Evolutionary conservation across 30 jellyfish, hydroid and myxozoan genomes (phyloP).

Genomic region (Calvadosia cruxmelitensis): DNA sequence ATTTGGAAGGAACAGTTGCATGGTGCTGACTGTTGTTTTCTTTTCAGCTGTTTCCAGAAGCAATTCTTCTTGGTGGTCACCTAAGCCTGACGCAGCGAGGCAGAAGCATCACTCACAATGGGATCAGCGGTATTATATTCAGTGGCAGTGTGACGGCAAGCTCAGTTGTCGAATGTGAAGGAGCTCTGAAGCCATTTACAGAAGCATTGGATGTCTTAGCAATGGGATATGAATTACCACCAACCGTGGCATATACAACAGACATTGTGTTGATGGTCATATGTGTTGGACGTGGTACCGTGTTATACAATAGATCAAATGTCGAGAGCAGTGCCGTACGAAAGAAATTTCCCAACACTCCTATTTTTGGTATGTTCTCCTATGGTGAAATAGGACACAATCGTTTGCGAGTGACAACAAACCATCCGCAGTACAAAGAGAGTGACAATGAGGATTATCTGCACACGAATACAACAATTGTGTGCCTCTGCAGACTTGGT

Average conservation of each 20-base stretch:
- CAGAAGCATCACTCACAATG: conserved; percentile 3
- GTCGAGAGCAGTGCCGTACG: conserved; percentile 32
- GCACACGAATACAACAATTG: conserved; percentile 46
- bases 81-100: background rate
- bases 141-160: conserved; percentile 31
- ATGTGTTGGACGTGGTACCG: conserved; percentile 48
- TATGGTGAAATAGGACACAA: conserved; percentile 48
- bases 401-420: too few species aligned
- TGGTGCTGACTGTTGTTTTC: too few species aligned
- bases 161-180: conserved; percentile 6
- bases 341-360: conserved; percentile 23
- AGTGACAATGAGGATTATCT: background rate
- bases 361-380: conserved; percentile 41
- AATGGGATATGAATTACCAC: background rate
- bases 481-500: conserved; percentile 23
- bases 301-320: conserved; percentile 11
- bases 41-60: background rate
- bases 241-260: background rate
- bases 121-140: conserved; percentile 31
- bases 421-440: background rate
- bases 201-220: background rate
- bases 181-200: background rate
- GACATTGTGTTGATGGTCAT: conserved; percentile 33
- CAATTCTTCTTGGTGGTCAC: background rate
- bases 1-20: too few species aligned